Evolutionary conservation across 1,140 invertebrate genomes (phyloP), one percentile per base, ranked within the genome.

Genomic region (Tetramorium parvispinum): DNA sequence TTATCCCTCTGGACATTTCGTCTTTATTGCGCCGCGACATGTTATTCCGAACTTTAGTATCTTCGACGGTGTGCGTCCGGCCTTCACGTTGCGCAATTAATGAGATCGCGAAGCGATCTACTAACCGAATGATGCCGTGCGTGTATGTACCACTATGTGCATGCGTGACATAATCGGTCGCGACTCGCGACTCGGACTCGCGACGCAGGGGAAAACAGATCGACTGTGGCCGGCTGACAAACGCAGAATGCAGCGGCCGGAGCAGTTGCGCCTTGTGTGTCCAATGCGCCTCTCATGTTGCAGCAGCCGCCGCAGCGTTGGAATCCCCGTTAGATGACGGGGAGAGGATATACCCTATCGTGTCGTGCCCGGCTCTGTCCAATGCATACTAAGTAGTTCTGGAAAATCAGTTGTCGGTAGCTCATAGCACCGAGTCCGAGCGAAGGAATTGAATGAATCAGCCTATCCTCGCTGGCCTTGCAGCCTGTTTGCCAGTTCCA

Each of bases 371-470:
- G 57, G 71, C 63, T 75, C 32, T 83, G 88, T 88, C 75, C 88
- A 88, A 91, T 91, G 89, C 89, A 91, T 92, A 91, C 59, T 77
- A 92, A 92, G 87, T 90, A 87, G 89, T 82, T 86, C 65, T 91
- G 68, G 79, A 90, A 91, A 90, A 92, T 91, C 90, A 66, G 88
- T 89, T 85, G 83, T 77, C 83, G 85, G 79, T 88, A 85, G 66
- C 68, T 88, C 59, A 79, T 87, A 86, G 40, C 63, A 57, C 61
- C 65, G 57, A 57, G 61, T 55, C 68, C 16, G 55, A 40, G 24
- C 73, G 73, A 37, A 68, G 65, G 49, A 88, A 88, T 88, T 77
- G 86, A 89, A 91, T 88, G 91, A 91, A 89, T 91, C 88, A 88
- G 55, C 77, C 73, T 75, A 57, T 82, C 37, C 79, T 16, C 21